A percentile compares a stretch with the other conserved stretches of the same genome.
Conservation (phyloP, 35 echinoderm and acorn worm species). For the Ptychodera flava region DNA sequence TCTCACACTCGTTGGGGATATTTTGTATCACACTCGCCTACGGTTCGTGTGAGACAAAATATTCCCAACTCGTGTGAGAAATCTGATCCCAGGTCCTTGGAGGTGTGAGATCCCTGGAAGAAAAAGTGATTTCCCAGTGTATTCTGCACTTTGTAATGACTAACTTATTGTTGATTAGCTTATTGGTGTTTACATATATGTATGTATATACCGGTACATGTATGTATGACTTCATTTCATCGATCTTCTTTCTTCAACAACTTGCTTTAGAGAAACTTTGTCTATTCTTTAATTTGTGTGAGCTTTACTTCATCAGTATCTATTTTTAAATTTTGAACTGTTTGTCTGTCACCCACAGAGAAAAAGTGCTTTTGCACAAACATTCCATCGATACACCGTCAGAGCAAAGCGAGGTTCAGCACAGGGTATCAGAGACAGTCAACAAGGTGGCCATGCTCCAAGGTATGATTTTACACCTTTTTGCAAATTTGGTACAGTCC, state of each 20-base stretch:
- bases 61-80: no score
- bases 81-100: no score
- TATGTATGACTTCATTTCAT: neutral
- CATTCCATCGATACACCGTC: constrained; percentile 94
- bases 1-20: no score
- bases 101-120: neutral
- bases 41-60: no score
- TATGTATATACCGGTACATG: neutral
- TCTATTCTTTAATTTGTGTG: no score
- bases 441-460: constrained; percentile 55
- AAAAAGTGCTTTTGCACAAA: constrained; percentile 76
- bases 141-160: no score
- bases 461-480: no score
- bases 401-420: constrained; percentile 89
- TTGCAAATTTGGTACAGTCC: no score
- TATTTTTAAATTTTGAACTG: no score
- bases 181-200: neutral
- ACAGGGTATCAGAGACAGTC: constrained; percentile 65
- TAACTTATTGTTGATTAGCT: no score
- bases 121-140: neutral
- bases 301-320: no score
- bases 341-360: constrained; percentile 25
- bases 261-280: neutral
- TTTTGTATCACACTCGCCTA: no score
- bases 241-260: neutral